phyloP scores from a whole-genome alignment of 2,113 vertebrate species.

The Piprites chloris region DNA sequence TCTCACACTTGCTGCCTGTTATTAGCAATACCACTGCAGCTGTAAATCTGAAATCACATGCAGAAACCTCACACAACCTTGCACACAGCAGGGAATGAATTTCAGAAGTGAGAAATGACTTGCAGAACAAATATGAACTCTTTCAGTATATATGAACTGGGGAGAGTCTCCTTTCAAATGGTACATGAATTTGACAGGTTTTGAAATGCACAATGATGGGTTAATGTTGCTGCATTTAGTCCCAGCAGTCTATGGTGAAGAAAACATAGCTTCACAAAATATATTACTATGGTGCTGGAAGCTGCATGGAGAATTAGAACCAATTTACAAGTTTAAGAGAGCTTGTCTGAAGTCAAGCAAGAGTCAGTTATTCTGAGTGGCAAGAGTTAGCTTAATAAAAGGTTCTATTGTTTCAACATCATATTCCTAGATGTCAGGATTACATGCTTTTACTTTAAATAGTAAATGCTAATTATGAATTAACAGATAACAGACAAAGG shows the following conservation, averaged over 20 bases:
- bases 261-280: background rate
- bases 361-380: background rate
- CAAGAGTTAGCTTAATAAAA: background rate
- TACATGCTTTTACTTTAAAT: background rate
- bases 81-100: background rate
- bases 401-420: background rate
- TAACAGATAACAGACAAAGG: background rate
- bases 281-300: background rate
- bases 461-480: background rate
- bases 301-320: background rate
- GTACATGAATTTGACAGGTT: background rate
- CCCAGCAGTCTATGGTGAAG: background rate
- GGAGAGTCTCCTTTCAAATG: background rate
- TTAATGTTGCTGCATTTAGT: background rate
- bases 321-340: background rate
- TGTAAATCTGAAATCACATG: background rate
- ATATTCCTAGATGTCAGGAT: background rate
- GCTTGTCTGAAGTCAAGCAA: background rate
- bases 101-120: slow-evolving; percentile 21
- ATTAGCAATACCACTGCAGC: background rate
- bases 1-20: background rate
- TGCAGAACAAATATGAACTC: background rate
- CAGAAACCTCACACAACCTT: slow-evolving; percentile 30
- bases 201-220: background rate
- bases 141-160: background rate